These are phyloP conservation scores for Caenorhabditis doughertyi DNA, from an alignment of 2,888 invertebrate genomes.

Conservation along the genomic window DNA sequence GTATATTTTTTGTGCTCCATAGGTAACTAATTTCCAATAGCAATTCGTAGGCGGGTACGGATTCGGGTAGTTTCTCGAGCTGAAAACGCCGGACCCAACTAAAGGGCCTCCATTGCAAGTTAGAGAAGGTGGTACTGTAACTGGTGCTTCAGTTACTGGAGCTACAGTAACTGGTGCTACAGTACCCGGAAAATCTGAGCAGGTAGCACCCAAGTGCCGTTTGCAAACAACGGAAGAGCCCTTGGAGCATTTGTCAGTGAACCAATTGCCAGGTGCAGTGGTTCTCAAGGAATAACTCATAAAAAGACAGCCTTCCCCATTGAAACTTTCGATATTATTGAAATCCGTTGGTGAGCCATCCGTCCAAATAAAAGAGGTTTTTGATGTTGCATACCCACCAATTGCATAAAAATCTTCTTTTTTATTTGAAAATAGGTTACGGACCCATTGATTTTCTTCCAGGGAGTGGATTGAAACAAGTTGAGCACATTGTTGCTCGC, in stretches of 20 bases:
- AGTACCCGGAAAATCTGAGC: too few species aligned
- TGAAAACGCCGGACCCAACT: too few species aligned
- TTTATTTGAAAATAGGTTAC: neutral
- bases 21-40: too few species aligned
- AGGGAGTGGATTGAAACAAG: neutral
- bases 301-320: neutral
- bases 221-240: neutral
- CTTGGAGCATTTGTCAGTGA: neutral
- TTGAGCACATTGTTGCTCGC: neutral
- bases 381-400: neutral
- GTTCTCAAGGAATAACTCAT: neutral
- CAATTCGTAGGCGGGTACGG: too few species aligned
- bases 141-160: neutral
- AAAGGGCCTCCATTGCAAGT: too few species aligned
- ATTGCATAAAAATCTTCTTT: neutral
- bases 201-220: neutral
- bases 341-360: neutral
- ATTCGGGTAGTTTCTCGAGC: too few species aligned
- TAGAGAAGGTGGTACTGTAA: too few species aligned
- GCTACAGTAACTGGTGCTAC: too few species aligned
- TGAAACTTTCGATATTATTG: neutral
- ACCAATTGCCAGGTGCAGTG: neutral
- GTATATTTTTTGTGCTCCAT: too few species aligned
- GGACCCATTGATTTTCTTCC: neutral
- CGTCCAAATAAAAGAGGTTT: neutral